These are phyloP conservation scores for Malacosoma neustria DNA, from an alignment of 2,888 invertebrate genomes.

Conservation along the genomic window DNA sequence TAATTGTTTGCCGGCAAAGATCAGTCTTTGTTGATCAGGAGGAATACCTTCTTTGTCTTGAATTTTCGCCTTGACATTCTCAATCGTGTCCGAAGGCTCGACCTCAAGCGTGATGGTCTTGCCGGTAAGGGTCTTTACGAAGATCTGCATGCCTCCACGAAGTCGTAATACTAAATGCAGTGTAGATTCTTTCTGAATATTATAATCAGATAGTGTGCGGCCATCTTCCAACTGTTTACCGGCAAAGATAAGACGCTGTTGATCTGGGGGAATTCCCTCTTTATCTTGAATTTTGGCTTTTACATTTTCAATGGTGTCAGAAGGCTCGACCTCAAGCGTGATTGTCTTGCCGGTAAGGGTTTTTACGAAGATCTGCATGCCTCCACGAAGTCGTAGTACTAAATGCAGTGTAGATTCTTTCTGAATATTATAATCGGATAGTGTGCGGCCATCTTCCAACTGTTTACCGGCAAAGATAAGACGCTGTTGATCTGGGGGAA, in stretches of 20 bases:
- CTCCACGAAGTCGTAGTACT: conserved; percentile 76
- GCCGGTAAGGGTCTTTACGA: conserved; percentile 71
- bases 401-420: conserved; percentile 75
- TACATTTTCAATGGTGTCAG: conserved; percentile 76
- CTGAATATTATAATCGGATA: conserved; percentile 79
- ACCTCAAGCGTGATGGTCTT: conserved; percentile 73
- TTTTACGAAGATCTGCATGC: conserved; percentile 79
- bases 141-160: conserved; percentile 81
- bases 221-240: conserved; percentile 51
- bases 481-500: conserved; percentile 75
- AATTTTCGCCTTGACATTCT: conserved; percentile 75
- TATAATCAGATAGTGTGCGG: conserved; percentile 78
- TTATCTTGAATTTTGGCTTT: conserved; percentile 72
- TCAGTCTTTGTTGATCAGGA: conserved; percentile 69
- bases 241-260: conserved; percentile 77
- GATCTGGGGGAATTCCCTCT: conserved; percentile 71
- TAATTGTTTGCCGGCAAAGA: conserved; percentile 79
- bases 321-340: conserved; percentile 70
- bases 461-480: conserved; percentile 79
- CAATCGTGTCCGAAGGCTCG: conserved; percentile 75
- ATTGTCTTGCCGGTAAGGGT: conserved; percentile 74
- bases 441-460: conserved; percentile 77
- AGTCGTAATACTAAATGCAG: conserved; percentile 74
- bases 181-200: conserved; percentile 77
- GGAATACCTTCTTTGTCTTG: conserved; percentile 35